phyloP scores from a whole-genome alignment of 2,797 vertebrate species.

The Craterocephalus amniculus region DNA sequence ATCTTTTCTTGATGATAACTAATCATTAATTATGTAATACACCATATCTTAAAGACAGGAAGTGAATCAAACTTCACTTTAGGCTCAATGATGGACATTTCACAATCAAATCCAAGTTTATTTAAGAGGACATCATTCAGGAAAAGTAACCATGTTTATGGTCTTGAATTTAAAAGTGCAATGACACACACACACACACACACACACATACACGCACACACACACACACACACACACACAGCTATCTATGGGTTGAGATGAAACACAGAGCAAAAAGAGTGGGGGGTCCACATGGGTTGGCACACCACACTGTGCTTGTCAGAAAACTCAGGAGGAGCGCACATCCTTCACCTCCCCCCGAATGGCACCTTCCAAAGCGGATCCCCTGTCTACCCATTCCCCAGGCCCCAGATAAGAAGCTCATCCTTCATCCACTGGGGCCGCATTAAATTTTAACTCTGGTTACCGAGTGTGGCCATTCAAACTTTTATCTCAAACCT shows the following conservation, averaged over 20 bases:
- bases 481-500: constrained; percentile 99
- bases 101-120: constrained; percentile 53
- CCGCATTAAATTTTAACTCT: constrained; percentile 99
- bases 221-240: constrained; percentile 17
- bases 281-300: constrained; percentile 36
- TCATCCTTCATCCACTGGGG: constrained; percentile 89
- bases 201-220: too few species aligned
- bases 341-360: constrained; percentile 68
- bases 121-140: constrained; percentile 45
- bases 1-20: constrained; percentile 70
- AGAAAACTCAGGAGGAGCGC: constrained; percentile 48
- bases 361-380: constrained; percentile 73
- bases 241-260: constrained; percentile 28
- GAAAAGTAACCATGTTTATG: constrained; percentile 38
- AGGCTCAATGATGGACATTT: constrained; percentile 60
- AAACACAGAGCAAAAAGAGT: constrained; percentile 23
- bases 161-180: constrained; percentile 13
- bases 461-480: constrained; percentile 98
- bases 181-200: constrained; percentile 15
- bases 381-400: constrained; percentile 73
- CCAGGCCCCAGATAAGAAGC: constrained; percentile 82
- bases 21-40: constrained; percentile 73
- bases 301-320: constrained; percentile 46
- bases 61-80: constrained; percentile 57
- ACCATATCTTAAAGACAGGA: constrained; percentile 42